Evolutionary conservation across 2,797 vertebrate genomes (phyloP), one percentile per base, ranked within the genome.

Genomic region (Cynodonichthys magdalenae): DNA sequence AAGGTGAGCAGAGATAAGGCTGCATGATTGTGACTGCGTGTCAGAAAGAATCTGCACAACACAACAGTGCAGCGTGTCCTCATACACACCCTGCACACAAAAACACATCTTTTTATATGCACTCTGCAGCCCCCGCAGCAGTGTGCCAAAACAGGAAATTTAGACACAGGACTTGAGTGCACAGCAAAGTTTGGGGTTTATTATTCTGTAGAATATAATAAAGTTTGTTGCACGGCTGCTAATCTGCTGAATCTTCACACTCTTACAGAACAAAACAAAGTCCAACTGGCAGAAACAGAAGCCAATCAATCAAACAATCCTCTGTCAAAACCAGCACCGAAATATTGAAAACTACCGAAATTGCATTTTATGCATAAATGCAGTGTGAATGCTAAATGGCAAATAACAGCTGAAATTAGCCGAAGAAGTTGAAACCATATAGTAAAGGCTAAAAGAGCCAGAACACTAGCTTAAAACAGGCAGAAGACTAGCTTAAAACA

Each of bases 1-100:
- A 93, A 93, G 93, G 92, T 92, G 90, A 92, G 82, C 80, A 83
- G 85, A 92, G 93, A 93, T 94, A 93, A 93, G 91, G 84, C 86
- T 83, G 84, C 58, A 74, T 69, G 85, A 87, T 89, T 89, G 90
- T 89, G 89, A 90, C 88, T 90, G 90, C 78, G 79, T 87, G 91
- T 92, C 88, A 88, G 84, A 74, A 83, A 80, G 83, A 84, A 89
- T 85, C 86, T 80, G 77, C 86, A 84, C 81, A 85, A 9, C 73
- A 75, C 79, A 83, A 80, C 74, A 58, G 68, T 74, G 71, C 81
- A 49, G 72, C 75, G 42, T 66, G 63, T 64, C 5, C 58, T 53
- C 76, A 53, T 46, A 51, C 63, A 74, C 66, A 57, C 53, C 51
- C 61, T 27, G 64, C 8, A 20, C 45, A 34, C 18, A 14, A 39